Evolutionary conservation across 2,113 vertebrate genomes (phyloP).

Genomic region (Coryphaenoides rupestris): DNA sequence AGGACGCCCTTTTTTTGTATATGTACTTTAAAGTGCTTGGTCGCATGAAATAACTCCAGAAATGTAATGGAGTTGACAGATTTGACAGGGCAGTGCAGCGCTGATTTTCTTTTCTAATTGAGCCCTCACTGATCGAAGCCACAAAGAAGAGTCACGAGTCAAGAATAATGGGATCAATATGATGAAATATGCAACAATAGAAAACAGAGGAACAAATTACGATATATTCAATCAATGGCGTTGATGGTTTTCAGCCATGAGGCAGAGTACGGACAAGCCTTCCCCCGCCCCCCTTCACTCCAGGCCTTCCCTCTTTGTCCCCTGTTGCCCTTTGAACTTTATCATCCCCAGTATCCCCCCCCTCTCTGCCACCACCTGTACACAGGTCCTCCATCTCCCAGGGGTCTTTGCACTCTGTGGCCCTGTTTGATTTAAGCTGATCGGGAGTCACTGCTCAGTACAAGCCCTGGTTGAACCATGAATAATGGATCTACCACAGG

Average conservation of each 20-base stretch:
- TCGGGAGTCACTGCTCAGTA: slow-evolving; percentile 70
- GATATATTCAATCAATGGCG: background rate
- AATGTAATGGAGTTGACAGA: too few species aligned
- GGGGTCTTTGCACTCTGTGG: slow-evolving; percentile 56
- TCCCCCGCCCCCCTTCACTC: slow-evolving; percentile 4
- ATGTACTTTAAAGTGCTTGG: too few species aligned
- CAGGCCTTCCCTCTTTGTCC: background rate
- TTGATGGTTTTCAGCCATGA: slow-evolving; percentile 39
- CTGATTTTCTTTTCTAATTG: too few species aligned
- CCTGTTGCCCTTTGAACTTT: slow-evolving; percentile 22
- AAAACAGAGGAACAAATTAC: too few species aligned
- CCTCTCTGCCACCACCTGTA: slow-evolving; percentile 38
- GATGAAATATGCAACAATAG: too few species aligned
- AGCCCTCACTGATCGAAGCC: too few species aligned
- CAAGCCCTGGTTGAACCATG: slow-evolving; percentile 73
- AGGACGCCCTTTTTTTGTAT: background rate
- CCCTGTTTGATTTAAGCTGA: slow-evolving; percentile 73
- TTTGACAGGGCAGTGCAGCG: too few species aligned
- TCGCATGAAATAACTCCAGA: too few species aligned
- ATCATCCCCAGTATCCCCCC: slow-evolving; percentile 5
- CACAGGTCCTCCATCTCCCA: slow-evolving; percentile 50
- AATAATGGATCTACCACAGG: slow-evolving; percentile 75
- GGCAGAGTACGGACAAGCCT: slow-evolving; percentile 13
- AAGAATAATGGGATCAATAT: too few species aligned
- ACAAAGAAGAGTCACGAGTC: too few species aligned